Conservation (phyloP, 2,797 vertebrate species). For the Antennarius maculatus region DNA sequence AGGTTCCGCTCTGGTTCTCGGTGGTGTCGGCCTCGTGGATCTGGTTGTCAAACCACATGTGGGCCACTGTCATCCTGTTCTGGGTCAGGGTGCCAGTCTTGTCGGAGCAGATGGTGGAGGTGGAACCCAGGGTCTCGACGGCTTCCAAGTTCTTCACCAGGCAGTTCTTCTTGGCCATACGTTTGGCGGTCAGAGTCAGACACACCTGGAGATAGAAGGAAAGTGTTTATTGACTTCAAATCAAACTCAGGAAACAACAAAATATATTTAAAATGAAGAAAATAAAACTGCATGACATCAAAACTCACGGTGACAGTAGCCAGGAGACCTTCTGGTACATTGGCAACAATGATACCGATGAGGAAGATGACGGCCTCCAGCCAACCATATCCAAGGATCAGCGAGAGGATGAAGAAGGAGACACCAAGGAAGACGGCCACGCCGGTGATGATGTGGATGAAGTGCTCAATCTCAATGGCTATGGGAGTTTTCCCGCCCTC, state of each 20-base stretch:
- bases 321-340: conserved; percentile 93
- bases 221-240: no score
- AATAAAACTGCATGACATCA: no score
- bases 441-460: conserved; percentile 94
- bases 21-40: conserved; percentile 95
- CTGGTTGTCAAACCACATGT: conserved; percentile 98
- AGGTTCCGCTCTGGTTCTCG: conserved; percentile 83
- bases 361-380: conserved; percentile 96
- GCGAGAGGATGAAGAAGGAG: conserved; percentile 89
- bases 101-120: conserved; percentile 94
- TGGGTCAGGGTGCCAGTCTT: conserved; percentile 94
- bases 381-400: conserved; percentile 90
- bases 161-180: conserved; percentile 93
- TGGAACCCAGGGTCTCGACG: conserved; percentile 93
- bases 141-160: conserved; percentile 94
- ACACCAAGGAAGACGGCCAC: conserved; percentile 92
- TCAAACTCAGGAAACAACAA: no score
- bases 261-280: no score
- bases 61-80: conserved; percentile 95
- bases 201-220: conserved; percentile 81
- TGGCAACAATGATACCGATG: conserved; percentile 95
- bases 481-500: conserved; percentile 92
- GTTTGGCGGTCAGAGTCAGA: conserved; percentile 92
- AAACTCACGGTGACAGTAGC: conserved; percentile 91
- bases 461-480: conserved; percentile 92